These are phyloP conservation scores for Scaptomyza flava DNA, from an alignment of 2,888 invertebrate species.

Conservation along the genomic window DNA sequence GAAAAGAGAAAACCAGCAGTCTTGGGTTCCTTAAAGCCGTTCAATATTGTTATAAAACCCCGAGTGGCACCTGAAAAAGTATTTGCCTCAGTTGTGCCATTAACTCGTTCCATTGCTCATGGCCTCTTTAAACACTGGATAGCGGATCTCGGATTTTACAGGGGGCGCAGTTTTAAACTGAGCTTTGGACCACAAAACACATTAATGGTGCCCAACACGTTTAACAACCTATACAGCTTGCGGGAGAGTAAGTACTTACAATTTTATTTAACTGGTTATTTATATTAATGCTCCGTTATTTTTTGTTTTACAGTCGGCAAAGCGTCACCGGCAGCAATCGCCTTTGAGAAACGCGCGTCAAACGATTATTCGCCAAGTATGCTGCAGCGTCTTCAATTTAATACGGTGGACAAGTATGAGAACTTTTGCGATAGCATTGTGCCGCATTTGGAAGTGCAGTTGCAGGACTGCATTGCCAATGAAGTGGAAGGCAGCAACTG, in stretches of 20 bases:
- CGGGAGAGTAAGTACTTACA: conserved; percentile 43
- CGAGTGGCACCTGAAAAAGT: conserved; percentile 84
- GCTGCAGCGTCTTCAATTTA: conserved; percentile 79
- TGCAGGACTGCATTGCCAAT: conserved; percentile 86
- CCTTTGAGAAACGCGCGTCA: conserved; percentile 71
- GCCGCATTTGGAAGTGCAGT: conserved; percentile 87
- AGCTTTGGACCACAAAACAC: conserved; percentile 90
- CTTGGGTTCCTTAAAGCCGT: conserved; percentile 20
- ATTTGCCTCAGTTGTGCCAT: conserved; percentile 83
- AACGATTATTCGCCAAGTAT: conserved; percentile 77
- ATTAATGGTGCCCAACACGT: conserved; percentile 86
- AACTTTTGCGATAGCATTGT: conserved; percentile 86
- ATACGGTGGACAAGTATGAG: conserved; percentile 64
- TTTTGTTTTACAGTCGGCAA: conserved; percentile 11
- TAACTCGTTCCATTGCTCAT: conserved; percentile 78
- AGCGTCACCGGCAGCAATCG: conserved; percentile 47
- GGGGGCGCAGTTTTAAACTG: conserved; percentile 88
- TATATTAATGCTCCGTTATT: background rate
- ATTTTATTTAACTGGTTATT: background rate
- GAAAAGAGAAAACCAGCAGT: conserved; percentile 5
- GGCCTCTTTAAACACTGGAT: conserved; percentile 83
- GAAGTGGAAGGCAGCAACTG: conserved; percentile 85
- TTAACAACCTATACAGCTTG: conserved; percentile 53
- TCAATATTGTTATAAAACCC: conserved; percentile 83
- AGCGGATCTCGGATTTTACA: conserved; percentile 86